A percentile compares a stretch with the other conserved stretches of the same genome.
phyloP scores from a whole-genome alignment of 2,113 vertebrate genomes.

The Sinocyclocheilus maitianheensis region DNA sequence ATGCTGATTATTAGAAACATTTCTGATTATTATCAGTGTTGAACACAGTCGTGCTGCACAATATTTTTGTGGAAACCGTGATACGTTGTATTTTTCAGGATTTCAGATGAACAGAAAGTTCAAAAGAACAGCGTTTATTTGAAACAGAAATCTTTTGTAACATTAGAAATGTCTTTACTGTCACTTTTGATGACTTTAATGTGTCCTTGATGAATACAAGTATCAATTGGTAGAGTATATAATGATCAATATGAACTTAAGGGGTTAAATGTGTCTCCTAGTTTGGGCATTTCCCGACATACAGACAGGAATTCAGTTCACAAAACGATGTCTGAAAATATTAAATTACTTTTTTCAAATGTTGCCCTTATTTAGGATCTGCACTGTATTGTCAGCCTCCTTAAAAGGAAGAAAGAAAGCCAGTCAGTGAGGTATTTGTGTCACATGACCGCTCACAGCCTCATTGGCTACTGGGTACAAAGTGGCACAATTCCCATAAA shows the following conservation, averaged over 20 bases:
- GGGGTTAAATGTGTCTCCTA: background rate
- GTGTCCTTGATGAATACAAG: background rate
- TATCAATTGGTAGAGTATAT: background rate
- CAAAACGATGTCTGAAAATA: constrained; percentile 64
- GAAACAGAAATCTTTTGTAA: no score
- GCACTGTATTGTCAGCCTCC: constrained; percentile 57
- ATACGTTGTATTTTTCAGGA: no score
- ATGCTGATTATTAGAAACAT: no score
- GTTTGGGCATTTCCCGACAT: background rate
- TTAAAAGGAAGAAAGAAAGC: constrained; percentile 71
- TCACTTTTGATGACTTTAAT: no score
- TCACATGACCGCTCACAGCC: constrained; percentile 52
- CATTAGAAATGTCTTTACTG: no score
- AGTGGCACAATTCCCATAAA: constrained; percentile 54
- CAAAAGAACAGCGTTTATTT: background rate
- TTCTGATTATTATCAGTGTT: no score
- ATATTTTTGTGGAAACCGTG: no score
- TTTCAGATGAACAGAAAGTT: background rate
- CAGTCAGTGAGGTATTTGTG: constrained; percentile 54
- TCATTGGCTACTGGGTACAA: constrained; percentile 54
- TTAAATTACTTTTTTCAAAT: constrained; percentile 63
- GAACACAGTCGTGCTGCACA: no score
- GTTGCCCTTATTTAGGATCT: constrained; percentile 71
- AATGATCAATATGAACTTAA: no score
- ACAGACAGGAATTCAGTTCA: constrained; percentile 56